Percentiles rank a stretch among this genome's conserved stretches.
Evolutionary conservation across 37 sponge, comb jelly and placozoan genomes (phyloP).

Genomic region (Bolinopsis microptera): DNA sequence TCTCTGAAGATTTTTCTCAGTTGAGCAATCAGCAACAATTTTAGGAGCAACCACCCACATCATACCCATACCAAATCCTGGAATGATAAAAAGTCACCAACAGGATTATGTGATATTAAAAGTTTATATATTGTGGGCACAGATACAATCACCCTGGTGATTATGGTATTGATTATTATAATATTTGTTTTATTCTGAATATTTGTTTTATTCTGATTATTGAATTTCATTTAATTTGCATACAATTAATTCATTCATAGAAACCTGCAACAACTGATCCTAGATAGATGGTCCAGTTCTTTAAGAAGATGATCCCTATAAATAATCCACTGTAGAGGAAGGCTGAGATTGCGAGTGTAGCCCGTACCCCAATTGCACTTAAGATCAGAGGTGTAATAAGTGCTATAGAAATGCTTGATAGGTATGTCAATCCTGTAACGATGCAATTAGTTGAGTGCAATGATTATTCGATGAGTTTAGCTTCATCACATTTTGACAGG

Average conservation of each 20-base stretch:
- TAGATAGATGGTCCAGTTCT: conserved; percentile 14
- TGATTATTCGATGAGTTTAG: too few species aligned
- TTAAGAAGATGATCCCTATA: neutral
- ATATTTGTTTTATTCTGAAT: too few species aligned
- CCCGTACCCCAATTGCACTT: neutral
- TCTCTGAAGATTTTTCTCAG: neutral
- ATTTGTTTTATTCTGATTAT: too few species aligned
- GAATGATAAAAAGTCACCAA: neutral
- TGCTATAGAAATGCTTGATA: neutral
- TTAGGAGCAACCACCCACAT: conserved; percentile 31
- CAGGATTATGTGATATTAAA: neutral
- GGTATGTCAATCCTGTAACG: neutral
- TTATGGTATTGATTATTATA: too few species aligned
- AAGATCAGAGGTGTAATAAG: neutral
- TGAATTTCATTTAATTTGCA: too few species aligned
- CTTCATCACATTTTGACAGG: too few species aligned
- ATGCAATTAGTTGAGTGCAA: too few species aligned
- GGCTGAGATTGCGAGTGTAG: neutral
- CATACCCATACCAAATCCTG: conserved; percentile 51
- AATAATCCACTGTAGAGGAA: neutral
- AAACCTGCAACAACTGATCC: conserved; percentile 43
- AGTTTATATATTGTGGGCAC: neutral
- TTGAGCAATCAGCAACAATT: conserved; percentile 6
- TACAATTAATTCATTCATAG: neutral
- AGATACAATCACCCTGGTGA: too few species aligned